Evolutionary conservation across 2,797 vertebrate species (phyloP), one percentile per base, ranked within the genome.

Genomic region (Fratercula arctica): DNA sequence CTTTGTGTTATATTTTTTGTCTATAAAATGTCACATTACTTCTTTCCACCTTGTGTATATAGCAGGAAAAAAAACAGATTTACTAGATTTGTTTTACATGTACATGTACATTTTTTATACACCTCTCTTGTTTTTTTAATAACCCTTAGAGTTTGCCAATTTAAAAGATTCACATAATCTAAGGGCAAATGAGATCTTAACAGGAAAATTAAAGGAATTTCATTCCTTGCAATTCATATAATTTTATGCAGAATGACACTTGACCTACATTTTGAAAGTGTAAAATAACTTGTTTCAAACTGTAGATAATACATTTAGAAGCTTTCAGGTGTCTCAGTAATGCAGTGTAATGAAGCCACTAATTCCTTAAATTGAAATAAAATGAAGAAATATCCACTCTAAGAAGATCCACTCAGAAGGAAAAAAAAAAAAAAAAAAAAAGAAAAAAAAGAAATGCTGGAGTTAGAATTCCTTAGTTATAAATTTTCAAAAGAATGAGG

Each of bases 181-280:
- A 31, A 24, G 53, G 19, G 50, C 70, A 72, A 92, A 90, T 89
- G 28, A 12, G 66, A 78, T 82, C 70, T 91, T 86, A 95, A 90
- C 41, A 75, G 48, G 20, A 78, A 97, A 94, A 89, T 63, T 31
- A 93, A 92, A 85, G 35, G 37, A 82, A 74, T 60, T 80, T 86
- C 2, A 3, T 59, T 91, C 79, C 64, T 54, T 69, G 35, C 48
- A 92, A 35, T 72, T 90, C 9, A 35, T 46, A 48, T 75, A 68
- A 56, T 67, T 93, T 85, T 92, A 53, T 77, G 5, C 21, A 60
- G 39, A 48, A 59, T 41, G 9, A 41, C 10, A 15, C 20, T 28
- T 88, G 63, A 90, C 43, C 63, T 70, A 51, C 28, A 70, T 93
- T 90, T 75, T 82, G 41, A 78, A 82, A 82, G 13, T 31, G 13